These are phyloP conservation scores for Dryobates pubescens DNA, from an alignment of 2,797 vertebrate genomes.

Conservation along the genomic window DNA sequence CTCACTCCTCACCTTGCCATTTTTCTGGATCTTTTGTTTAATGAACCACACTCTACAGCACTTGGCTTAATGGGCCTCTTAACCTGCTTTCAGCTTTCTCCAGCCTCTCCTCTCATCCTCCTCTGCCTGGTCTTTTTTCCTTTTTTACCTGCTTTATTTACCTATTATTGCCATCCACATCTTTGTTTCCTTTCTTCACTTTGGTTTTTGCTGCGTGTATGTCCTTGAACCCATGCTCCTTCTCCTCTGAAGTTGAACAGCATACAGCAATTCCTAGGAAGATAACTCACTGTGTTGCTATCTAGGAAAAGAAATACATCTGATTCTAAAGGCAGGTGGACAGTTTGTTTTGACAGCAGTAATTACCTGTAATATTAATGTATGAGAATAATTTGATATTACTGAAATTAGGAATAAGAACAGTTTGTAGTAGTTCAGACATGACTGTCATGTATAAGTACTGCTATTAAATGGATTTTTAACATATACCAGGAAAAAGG, in stretches of 20 bases:
- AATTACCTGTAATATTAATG: not conserved
- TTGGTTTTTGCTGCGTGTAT: not conserved
- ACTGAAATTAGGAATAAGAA: not conserved
- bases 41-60: not conserved
- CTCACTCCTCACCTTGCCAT: not conserved
- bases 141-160: not conserved
- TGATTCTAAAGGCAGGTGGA: not conserved
- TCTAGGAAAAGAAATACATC: not conserved
- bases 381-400: not conserved
- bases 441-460: not conserved
- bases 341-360: not conserved
- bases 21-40: not conserved
- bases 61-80: not conserved
- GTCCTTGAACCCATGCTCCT: not conserved
- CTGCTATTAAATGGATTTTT: not conserved
- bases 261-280: not conserved
- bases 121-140: not conserved
- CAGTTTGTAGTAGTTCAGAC: not conserved
- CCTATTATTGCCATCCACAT: not conserved
- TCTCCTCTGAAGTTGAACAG: not conserved
- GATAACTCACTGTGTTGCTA: not conserved
- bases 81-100: not conserved
- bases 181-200: not conserved
- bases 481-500: not conserved
- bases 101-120: not conserved